A percentile compares a stretch with the other conserved stretches of the same genome.
phyloP scores from a whole-genome alignment of 2,797 vertebrate species.

The Falco peregrinus region DNA sequence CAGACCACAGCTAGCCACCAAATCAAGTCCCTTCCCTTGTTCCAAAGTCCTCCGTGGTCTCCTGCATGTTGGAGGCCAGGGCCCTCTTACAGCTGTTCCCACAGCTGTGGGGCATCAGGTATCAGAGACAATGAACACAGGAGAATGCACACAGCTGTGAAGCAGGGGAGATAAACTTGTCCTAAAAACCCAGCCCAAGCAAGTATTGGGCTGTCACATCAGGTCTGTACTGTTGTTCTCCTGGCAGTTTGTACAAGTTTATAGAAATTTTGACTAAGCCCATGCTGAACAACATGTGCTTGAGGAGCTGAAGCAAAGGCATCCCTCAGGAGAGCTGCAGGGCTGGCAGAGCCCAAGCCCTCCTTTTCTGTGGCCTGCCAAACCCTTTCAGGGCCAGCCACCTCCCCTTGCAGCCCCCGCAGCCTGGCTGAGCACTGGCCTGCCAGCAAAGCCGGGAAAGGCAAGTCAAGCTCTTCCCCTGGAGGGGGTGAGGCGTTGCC shows the following conservation, averaged over 20 bases:
- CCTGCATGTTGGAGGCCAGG: background rate
- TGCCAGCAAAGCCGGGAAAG: background rate
- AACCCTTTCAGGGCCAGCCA: background rate
- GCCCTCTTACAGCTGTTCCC: background rate
- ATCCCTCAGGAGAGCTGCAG: background rate
- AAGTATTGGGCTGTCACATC: background rate
- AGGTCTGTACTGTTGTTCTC: background rate
- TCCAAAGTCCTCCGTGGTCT: background rate
- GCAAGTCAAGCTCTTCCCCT: background rate
- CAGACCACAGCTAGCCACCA: background rate
- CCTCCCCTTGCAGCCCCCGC: background rate
- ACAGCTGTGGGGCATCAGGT: conserved; percentile 26
- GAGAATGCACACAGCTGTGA: background rate
- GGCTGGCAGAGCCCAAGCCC: background rate
- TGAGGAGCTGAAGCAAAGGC: background rate
- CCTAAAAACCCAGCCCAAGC: background rate
- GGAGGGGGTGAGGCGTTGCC: background rate
- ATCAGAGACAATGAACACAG: background rate
- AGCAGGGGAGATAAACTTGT: background rate
- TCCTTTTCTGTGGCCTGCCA: background rate
- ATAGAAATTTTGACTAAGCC: background rate
- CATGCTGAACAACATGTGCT: background rate
- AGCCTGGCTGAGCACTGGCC: background rate
- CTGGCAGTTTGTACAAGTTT: background rate
- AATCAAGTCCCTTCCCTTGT: background rate